These are phyloP conservation scores for Romanogobio albipinnatus DNA, from an alignment of 2,113 vertebrate genomes.

Conservation along the genomic window DNA sequence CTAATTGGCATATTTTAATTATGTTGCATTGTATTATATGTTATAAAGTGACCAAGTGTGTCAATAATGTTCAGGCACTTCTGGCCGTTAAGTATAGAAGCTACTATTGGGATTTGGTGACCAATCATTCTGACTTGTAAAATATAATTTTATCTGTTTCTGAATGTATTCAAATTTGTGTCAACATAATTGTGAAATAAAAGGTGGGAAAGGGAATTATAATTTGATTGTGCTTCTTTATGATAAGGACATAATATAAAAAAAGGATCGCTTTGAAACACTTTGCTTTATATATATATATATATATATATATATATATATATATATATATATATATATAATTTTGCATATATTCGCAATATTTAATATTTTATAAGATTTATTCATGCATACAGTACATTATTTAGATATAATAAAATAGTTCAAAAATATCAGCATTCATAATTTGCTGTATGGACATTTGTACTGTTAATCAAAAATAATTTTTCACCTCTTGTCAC, in stretches of 20 bases:
- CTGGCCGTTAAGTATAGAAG: neutral
- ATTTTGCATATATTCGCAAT: neutral
- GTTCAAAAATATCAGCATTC: too few relatives aligned
- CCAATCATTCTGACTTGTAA: conserved; percentile 18
- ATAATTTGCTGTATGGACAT: too few relatives aligned
- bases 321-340: too few relatives aligned
- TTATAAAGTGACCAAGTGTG: conserved; percentile 33
- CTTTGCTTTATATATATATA: too few relatives aligned
- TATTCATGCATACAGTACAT: neutral
- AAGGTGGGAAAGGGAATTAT: conserved; percentile 62
- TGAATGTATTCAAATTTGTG: conserved; percentile 9
- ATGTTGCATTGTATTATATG: conserved; percentile 79
- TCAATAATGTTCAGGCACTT: conserved; percentile 18
- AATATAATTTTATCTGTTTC: neutral
- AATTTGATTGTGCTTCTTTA: conserved; percentile 25
- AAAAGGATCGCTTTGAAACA: neutral
- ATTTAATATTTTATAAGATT: neutral
- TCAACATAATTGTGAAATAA: conserved; percentile 44
- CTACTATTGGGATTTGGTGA: conserved; percentile 29
- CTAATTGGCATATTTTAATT: conserved; percentile 76
- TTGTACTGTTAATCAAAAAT: too few relatives aligned
- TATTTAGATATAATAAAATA: too few relatives aligned
- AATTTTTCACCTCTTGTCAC: too few relatives aligned
- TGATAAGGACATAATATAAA: neutral
- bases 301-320: too few relatives aligned